Evolutionary conservation across 2,888 invertebrate genomes (phyloP).

Genomic region (Lampropteryx suffumata): DNA sequence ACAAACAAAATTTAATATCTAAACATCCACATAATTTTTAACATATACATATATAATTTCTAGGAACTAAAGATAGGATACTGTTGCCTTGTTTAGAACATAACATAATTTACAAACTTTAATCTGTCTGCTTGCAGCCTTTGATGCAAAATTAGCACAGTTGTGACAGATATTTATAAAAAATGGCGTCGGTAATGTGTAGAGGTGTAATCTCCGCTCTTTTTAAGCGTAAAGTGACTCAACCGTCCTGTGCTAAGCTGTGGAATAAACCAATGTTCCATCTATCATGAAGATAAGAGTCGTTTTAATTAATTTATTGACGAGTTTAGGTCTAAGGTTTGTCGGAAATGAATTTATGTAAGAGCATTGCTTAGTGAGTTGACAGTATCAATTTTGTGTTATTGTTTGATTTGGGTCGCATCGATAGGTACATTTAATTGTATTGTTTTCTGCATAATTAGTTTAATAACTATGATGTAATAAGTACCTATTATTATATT

Average conservation of each 20-base stretch:
- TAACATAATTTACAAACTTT: too few relatives aligned
- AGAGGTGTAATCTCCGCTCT: background rate
- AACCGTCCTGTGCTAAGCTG: slow-evolving; percentile 1
- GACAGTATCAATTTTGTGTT: slow-evolving; percentile 26
- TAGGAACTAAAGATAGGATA: too few relatives aligned
- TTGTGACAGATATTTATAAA: too few relatives aligned
- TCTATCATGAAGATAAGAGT: slow-evolving; percentile 36
- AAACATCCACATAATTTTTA: too few relatives aligned
- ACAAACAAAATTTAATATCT: too few relatives aligned
- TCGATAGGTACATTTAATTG: slow-evolving; percentile 1
- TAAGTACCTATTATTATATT: too few relatives aligned
- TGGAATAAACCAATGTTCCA: slow-evolving; percentile 13
- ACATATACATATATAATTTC: too few relatives aligned
- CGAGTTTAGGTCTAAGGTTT: slow-evolving; percentile 40
- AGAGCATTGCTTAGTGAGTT: slow-evolving; percentile 30
- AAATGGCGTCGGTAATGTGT: too few relatives aligned
- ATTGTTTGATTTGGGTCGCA: slow-evolving; percentile 14
- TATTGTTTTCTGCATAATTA: slow-evolving; percentile 4
- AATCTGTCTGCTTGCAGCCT: too few relatives aligned
- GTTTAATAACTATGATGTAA: too few relatives aligned
- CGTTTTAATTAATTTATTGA: slow-evolving; percentile 60
- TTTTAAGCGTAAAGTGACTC: background rate
- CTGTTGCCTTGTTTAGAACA: too few relatives aligned
- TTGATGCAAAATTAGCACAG: too few relatives aligned
- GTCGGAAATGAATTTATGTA: slow-evolving; percentile 41